Percentiles rank a stretch among this genome's conserved stretches.
These are phyloP conservation scores for Drosophila jambulina DNA, from an alignment of 1,140 invertebrate genomes.

Conservation along the genomic window DNA sequence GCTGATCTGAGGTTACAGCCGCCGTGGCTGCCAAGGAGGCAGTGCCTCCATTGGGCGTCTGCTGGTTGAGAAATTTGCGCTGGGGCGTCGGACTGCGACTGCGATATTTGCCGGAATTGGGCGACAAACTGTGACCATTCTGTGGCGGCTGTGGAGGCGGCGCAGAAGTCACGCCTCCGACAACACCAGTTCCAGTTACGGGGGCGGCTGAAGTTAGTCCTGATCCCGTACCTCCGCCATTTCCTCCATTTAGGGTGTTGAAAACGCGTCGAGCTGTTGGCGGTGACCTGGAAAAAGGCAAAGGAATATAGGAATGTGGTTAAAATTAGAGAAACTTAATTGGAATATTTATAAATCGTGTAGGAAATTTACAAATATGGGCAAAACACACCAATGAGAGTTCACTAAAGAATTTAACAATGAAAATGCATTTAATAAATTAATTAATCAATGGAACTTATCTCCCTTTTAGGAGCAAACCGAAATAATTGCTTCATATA, in stretches of 20 bases:
- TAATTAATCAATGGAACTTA: background rate
- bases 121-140: conserved; percentile 29
- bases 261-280: conserved; percentile 78
- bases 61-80: conserved; percentile 72
- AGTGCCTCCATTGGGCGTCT: conserved; percentile 35
- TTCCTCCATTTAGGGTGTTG: conserved; percentile 35
- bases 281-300: conserved; percentile 65
- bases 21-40: conserved; percentile 2
- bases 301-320: background rate
- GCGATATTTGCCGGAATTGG: conserved; percentile 81
- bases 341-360: no score
- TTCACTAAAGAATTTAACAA: background rate
- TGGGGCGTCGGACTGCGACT: conserved; percentile 87
- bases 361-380: background rate
- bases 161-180: background rate
- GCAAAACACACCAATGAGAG: background rate
- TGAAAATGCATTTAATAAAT: background rate
- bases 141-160: conserved; percentile 36
- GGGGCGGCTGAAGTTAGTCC: background rate
- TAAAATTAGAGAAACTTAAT: background rate
- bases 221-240: conserved; percentile 4
- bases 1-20: conserved; percentile 4
- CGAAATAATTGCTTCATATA: no score
- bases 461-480: no score
- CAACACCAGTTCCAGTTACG: background rate